Percentiles rank a stretch among this genome's conserved stretches.
phyloP scores from a whole-genome alignment of 2,113 vertebrate species.

The Brachyhypopomus gauderio region DNA sequence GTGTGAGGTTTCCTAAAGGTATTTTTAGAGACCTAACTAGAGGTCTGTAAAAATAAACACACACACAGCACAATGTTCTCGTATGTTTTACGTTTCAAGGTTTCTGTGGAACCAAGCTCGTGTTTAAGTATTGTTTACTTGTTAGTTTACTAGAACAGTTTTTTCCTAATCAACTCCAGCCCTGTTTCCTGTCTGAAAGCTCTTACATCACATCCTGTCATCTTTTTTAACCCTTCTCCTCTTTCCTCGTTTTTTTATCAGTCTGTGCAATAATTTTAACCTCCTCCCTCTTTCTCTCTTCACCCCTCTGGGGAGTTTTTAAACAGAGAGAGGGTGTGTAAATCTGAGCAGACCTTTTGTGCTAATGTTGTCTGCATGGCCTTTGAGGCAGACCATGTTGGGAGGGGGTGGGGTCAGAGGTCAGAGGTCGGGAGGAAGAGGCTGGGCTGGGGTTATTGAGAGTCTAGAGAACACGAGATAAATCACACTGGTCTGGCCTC shows the following conservation, averaged over 20 bases:
- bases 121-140: background rate
- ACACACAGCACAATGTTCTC: background rate
- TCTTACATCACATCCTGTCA: background rate
- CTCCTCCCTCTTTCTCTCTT: background rate
- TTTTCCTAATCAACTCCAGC: background rate
- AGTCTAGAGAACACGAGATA: conserved; percentile 15
- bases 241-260: background rate
- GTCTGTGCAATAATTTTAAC: background rate
- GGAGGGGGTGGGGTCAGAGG: background rate
- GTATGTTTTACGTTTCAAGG: background rate
- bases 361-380: background rate
- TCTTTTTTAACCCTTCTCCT: background rate
- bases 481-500: conserved; percentile 7
- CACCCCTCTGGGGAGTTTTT: background rate
- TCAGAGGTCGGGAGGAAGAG: background rate
- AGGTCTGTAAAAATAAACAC: too few species aligned
- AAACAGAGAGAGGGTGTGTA: background rate
- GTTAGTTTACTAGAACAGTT: conserved; percentile 18
- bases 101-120: too few species aligned
- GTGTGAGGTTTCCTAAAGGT: too few species aligned
- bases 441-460: background rate
- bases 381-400: background rate
- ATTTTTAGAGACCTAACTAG: too few species aligned
- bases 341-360: conserved; percentile 2
- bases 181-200: background rate